Evolutionary conservation across 2,113 vertebrate genomes (phyloP).

Genomic region (Cygnus buccinator): DNA sequence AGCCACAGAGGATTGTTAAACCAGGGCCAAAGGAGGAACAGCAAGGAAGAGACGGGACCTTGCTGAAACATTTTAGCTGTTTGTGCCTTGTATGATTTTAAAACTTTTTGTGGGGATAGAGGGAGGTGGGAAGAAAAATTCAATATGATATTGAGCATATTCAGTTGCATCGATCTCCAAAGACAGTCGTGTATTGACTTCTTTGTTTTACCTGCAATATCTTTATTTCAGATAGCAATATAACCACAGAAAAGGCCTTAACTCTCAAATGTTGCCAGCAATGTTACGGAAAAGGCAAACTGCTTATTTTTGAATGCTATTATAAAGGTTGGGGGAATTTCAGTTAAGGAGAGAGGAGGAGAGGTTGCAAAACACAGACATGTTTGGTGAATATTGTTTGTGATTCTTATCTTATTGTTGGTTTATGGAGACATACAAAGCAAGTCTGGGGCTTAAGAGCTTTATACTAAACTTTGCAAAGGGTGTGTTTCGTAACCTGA

Average conservation of each 20-base stretch:
- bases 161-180: conserved; percentile 44
- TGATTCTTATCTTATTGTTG: not conserved
- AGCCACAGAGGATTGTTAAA: conserved; percentile 2
- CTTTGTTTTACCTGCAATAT: conserved; percentile 48
- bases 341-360: not conserved
- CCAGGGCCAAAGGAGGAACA: conserved; percentile 73
- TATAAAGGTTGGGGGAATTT: not conserved
- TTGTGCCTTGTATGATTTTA: conserved; percentile 79
- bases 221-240: conserved; percentile 20
- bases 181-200: conserved; percentile 42
- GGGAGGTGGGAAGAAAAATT: conserved; percentile 12
- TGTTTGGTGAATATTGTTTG: not conserved
- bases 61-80: conserved; percentile 64
- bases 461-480: not conserved
- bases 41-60: conserved; percentile 52
- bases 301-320: not conserved
- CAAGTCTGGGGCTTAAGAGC: not conserved
- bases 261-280: not conserved
- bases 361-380: not conserved
- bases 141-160: conserved; percentile 33
- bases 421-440: not conserved
- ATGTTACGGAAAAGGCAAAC: not conserved
- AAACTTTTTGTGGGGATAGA: conserved; percentile 49
- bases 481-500: not conserved
- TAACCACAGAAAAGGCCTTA: conserved; percentile 31